phyloP scores from a whole-genome alignment of 1,140 invertebrate genomes.

The Varroa destructor region DNA sequence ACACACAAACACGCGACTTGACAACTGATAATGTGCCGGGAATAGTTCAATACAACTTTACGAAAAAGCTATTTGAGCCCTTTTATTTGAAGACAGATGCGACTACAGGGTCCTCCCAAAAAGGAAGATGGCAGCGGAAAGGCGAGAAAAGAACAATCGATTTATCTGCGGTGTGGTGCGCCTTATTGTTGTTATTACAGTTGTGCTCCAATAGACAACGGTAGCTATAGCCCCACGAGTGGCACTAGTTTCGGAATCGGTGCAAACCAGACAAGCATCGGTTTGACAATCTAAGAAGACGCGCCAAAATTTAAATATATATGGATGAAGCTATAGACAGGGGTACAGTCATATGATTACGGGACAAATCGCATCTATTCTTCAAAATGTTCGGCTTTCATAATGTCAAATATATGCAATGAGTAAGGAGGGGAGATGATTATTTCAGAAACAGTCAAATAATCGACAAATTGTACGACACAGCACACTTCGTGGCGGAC shows the following conservation, averaged over 20 bases:
- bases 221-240: not conserved
- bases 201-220: not conserved
- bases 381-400: no score
- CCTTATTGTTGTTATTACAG: not conserved
- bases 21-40: not conserved
- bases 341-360: no score
- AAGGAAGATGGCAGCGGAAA: not conserved
- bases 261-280: no score
- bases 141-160: not conserved
- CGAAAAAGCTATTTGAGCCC: not conserved
- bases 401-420: no score
- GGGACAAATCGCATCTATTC: no score
- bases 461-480: no score
- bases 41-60: not conserved
- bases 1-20: not conserved
- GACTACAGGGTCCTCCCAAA: not conserved
- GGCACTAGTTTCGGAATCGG: conserved; percentile 21
- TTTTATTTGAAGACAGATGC: not conserved
- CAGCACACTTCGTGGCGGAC: no score
- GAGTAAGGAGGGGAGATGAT: no score
- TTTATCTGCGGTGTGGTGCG: not conserved
- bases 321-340: no score
- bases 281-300: no score
- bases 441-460: no score
- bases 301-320: no score